These are phyloP conservation scores for Gnatocerus cornutus DNA, from an alignment of 2,888 invertebrate genomes.

Conservation along the genomic window DNA sequence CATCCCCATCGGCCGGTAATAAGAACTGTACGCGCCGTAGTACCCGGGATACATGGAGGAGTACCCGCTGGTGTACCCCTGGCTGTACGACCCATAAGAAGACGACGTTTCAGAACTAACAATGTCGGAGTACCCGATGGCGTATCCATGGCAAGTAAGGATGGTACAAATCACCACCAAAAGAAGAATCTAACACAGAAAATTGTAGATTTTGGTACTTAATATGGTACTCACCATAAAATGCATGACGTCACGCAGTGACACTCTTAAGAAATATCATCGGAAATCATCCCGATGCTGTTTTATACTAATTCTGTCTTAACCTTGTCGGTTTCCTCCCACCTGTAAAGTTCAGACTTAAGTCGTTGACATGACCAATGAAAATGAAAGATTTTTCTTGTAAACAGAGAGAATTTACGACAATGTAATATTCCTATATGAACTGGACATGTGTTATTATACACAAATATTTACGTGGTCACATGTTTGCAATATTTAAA, in stretches of 20 bases:
- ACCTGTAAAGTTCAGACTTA: conserved; percentile 47
- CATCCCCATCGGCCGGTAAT: conserved; percentile 20
- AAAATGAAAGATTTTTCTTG: conserved; percentile 34
- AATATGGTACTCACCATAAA: conserved; percentile 24
- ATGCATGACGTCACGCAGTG: conserved; percentile 22
- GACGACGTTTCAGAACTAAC: conserved; percentile 35
- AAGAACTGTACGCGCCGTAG: conserved; percentile 26
- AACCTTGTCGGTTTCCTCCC: conserved; percentile 48
- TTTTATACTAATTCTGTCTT: conserved; percentile 41
- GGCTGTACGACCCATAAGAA: conserved; percentile 39
- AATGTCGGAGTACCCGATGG: conserved; percentile 27
- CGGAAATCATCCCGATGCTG: conserved; percentile 24
- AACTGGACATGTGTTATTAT: conserved; percentile 29
- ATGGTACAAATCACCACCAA: conserved; percentile 11
- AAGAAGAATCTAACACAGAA: conserved; percentile 16
- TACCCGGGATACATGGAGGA: conserved; percentile 25
- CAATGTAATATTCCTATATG: conserved; percentile 42
- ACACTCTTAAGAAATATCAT: conserved; percentile 21
- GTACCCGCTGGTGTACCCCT: conserved; percentile 28
- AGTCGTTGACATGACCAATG: conserved; percentile 47
- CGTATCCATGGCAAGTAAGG: conserved; percentile 11
- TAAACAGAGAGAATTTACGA: conserved; percentile 32
- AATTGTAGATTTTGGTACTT: neutral
- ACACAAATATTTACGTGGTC: conserved; percentile 41
- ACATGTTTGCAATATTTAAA: conserved; percentile 17